Evolutionary conservation across 2,113 vertebrate species (phyloP).

Genomic region (Nesogale talazaci): DNA sequence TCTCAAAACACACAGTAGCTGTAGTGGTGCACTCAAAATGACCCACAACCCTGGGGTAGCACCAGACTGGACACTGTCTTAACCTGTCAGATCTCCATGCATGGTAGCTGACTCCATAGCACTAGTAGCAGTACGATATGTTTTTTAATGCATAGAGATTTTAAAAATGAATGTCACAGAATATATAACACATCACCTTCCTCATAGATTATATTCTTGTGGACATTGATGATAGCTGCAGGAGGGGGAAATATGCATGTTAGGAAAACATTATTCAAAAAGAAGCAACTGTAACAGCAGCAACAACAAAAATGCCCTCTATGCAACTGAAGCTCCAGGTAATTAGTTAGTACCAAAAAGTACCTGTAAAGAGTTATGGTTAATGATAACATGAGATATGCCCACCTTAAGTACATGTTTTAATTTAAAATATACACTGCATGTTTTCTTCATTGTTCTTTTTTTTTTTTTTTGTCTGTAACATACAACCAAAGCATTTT

Average conservation of each 20-base stretch:
- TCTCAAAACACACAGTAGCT: background rate
- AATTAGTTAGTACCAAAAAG: background rate
- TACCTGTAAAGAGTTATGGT: background rate
- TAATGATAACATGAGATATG: background rate
- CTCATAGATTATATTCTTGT: background rate
- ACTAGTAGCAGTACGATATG: background rate
- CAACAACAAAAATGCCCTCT: background rate
- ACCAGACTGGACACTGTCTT: background rate
- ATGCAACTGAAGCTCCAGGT: background rate
- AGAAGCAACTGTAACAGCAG: background rate
- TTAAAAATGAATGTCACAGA: background rate
- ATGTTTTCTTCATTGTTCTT: too few species aligned
- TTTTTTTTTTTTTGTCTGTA: background rate
- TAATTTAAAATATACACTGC: background rate
- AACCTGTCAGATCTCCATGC: background rate
- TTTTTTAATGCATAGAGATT: background rate
- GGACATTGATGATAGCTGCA: background rate
- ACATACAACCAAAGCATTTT: background rate
- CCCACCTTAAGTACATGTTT: background rate
- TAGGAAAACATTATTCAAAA: background rate
- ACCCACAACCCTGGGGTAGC: background rate
- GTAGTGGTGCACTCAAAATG: background rate
- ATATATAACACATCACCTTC: background rate
- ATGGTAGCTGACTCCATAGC: background rate
- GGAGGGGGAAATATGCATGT: background rate